Conservation (phyloP, 2,113 vertebrate genomes). For the Felis catus region DNA sequence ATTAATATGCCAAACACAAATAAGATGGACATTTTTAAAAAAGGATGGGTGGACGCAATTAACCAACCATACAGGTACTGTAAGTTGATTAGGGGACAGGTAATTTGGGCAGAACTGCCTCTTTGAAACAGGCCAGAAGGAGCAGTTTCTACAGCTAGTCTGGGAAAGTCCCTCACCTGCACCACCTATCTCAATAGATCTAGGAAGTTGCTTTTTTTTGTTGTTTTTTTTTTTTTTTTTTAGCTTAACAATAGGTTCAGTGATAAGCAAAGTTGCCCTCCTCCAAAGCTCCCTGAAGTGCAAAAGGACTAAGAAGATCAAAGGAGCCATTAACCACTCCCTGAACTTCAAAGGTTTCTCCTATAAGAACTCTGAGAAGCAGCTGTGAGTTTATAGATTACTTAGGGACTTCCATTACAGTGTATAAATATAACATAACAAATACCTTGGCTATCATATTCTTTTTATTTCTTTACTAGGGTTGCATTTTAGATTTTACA, state of each 20-base stretch:
- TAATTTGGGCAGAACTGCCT: slow-evolving; percentile 1
- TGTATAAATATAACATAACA: not conserved
- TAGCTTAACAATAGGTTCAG: slow-evolving; percentile 75
- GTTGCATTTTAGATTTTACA: not conserved
- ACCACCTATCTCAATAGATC: slow-evolving; percentile 47
- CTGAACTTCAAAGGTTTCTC: slow-evolving; percentile 75
- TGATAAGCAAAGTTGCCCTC: slow-evolving; percentile 70
- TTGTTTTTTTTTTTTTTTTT: slow-evolving; percentile 71
- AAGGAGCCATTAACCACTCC: slow-evolving; percentile 69
- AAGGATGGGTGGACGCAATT: not conserved
- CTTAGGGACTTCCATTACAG: not conserved
- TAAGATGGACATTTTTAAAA: not conserved
- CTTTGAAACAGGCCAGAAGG: not conserved
- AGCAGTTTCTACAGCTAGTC: not conserved
- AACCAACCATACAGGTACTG: not conserved
- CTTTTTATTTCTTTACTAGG: not conserved
- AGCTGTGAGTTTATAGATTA: slow-evolving; percentile 6
- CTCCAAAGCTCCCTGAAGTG: slow-evolving; percentile 73
- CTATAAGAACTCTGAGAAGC: slow-evolving; percentile 38
- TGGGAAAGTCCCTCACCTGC: slow-evolving; percentile 60
- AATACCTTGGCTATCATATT: not conserved
- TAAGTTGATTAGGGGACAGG: not conserved
- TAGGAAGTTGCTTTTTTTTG: slow-evolving; percentile 59
- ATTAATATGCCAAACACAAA: not conserved
- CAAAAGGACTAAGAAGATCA: slow-evolving; percentile 73